A percentile compares a stretch with the other conserved stretches of the same genome.
phyloP scores from a whole-genome alignment of 2,797 vertebrate genomes.

The Lemur catta region DNA sequence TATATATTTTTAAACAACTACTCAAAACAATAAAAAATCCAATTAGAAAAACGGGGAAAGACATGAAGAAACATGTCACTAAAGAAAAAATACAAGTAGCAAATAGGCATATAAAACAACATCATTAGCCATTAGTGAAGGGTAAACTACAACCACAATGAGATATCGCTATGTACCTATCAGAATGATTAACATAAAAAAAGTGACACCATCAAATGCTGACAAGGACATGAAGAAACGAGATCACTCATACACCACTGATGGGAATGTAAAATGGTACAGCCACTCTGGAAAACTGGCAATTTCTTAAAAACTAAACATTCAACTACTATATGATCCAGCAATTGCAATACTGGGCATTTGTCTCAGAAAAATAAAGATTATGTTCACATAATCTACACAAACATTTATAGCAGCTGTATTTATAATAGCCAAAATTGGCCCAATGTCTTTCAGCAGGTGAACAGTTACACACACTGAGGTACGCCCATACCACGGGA shows the following conservation, averaged over 20 bases:
- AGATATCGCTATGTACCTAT: neutral
- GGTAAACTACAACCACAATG: neutral
- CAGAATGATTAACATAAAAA: neutral
- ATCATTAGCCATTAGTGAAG: neutral
- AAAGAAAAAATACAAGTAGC: neutral
- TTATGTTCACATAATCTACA: neutral
- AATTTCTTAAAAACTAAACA: neutral
- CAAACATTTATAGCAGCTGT: neutral
- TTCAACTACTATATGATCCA: neutral
- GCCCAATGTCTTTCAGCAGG: neutral
- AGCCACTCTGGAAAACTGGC: neutral
- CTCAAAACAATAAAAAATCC: neutral
- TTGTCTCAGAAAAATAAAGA: neutral
- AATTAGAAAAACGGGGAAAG: neutral
- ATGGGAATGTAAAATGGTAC: neutral
- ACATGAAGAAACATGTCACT: neutral
- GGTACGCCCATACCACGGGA: neutral
- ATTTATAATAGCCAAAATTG: neutral
- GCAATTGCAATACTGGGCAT: neutral
- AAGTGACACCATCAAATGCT: neutral
- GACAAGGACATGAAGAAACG: neutral
- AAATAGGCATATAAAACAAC: neutral
- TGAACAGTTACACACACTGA: neutral
- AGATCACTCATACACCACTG: neutral
- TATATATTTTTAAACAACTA: neutral